Evolutionary conservation across 2,797 vertebrate species (phyloP), one percentile per base, ranked within the genome.

Genomic region (Sardinella longiceps): DNA sequence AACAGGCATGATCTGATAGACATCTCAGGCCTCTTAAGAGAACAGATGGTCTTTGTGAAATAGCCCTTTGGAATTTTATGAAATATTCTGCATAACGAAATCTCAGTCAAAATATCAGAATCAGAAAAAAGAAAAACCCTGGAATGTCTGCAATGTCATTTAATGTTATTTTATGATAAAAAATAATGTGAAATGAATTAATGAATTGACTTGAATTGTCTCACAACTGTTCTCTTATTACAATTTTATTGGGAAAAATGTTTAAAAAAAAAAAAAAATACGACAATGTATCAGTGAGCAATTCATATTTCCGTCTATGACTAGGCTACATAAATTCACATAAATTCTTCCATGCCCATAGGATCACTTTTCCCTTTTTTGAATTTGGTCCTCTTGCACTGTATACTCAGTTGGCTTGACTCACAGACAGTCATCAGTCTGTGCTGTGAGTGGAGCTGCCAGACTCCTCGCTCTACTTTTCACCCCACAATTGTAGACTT

Each of bases 41-140:
- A 77, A 77, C 70, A 43, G 33, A 39, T 15, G 33, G 37, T 77
- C 70, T 43, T 43, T 43, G 70, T 77, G 37, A 37, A 37, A 77
- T 92, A 90, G 92, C 89, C 86, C 88, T 80, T 81, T 56, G 83
- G 80, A 90, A 93, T 92, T 91, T 88, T 85, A 89, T n/a, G 88
- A 89, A 89, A 87, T 90, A 90, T 74, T 84, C 39, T 89, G 81
- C 84, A 85, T 90, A 91, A 92, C 88, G 89, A 83, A 92, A 92
- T 15, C 88, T 92, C 89, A 89, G 84, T 60, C 86, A 70, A 70
- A 30, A 70, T 70, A 39, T 39, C 33, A 20, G 14, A 60, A 60
- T 60, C n/a, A n/a, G n/a, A 25, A 58, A 77, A 18, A 37, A 30
- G 43, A 45, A 45, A 2, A 10, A 46, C 46, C n/a, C 25, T 70